Conservation (phyloP, 2,888 invertebrate species). For the Dorcus parallelipipedus region DNA sequence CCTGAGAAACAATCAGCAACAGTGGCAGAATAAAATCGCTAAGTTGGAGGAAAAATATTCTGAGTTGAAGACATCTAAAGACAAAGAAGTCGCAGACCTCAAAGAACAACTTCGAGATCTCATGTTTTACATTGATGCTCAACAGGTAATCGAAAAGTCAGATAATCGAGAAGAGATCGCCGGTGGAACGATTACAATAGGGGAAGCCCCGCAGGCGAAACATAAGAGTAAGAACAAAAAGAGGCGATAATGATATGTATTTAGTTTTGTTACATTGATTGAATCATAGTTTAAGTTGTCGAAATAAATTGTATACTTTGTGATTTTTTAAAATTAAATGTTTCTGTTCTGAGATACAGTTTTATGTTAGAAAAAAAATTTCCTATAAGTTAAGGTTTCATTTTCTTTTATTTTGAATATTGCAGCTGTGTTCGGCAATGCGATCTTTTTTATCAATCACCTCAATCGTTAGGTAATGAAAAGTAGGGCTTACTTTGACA, state of each 20-base stretch:
- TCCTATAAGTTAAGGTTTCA: too few relatives aligned
- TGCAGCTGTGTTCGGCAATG: too few relatives aligned
- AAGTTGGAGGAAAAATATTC: slow-evolving; percentile 53
- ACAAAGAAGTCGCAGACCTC: slow-evolving; percentile 73
- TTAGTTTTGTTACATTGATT: background rate
- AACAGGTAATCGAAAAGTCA: slow-evolving; percentile 57
- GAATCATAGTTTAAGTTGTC: too few relatives aligned
- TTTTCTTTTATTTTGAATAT: too few relatives aligned
- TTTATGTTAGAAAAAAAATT: too few relatives aligned
- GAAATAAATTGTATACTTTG: background rate
- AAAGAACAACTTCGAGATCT: slow-evolving; percentile 93
- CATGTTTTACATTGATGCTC: slow-evolving; percentile 95
- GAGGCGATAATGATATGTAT: slow-evolving; percentile 5
- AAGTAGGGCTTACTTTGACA: too few relatives aligned
- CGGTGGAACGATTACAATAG: slow-evolving; percentile 60
- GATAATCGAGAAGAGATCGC: slow-evolving; percentile 57
- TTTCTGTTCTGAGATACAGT: background rate
- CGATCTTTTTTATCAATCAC: too few relatives aligned
- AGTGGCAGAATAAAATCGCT: slow-evolving; percentile 65
- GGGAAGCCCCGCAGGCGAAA: slow-evolving; percentile 40
- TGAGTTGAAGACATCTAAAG: slow-evolving; percentile 50
- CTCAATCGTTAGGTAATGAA: too few relatives aligned
- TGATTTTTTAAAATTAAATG: slow-evolving; percentile 4
- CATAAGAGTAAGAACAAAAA: slow-evolving; percentile 24
- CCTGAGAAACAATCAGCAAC: slow-evolving; percentile 69